A percentile compares a stretch with the other conserved stretches of the same genome.
Conservation (phyloP, 2,113 vertebrate species). For the Salvator merianae region DNA sequence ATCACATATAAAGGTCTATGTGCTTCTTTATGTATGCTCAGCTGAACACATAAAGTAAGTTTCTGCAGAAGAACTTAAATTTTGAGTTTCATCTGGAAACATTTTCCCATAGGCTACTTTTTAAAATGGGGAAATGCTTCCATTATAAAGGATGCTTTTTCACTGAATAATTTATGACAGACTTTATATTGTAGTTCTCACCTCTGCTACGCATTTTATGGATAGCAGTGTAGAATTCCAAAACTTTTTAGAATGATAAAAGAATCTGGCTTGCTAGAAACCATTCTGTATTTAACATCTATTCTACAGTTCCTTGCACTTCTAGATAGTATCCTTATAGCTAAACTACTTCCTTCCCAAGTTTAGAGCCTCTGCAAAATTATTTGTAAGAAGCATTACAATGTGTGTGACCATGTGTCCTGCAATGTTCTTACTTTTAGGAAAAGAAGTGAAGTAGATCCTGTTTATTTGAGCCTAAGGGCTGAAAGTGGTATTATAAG, state of each 20-base stretch:
- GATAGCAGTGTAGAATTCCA: not conserved
- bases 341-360: not conserved
- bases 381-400: not conserved
- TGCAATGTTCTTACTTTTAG: not conserved
- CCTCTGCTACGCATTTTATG: not conserved
- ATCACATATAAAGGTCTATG: not conserved
- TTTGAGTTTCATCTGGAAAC: not conserved
- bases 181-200: not conserved
- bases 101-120: not conserved
- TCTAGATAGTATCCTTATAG: not conserved
- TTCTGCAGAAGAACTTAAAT: not conserved
- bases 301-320: not conserved
- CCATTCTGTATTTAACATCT: not conserved
- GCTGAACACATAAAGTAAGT: too few relatives aligned
- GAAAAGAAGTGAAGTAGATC: not conserved
- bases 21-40: too few relatives aligned
- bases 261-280: not conserved
- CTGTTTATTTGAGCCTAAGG: not conserved
- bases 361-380: not conserved
- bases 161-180: not conserved
- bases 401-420: not conserved
- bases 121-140: not conserved
- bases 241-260: not conserved
- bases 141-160: not conserved
- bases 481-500: conserved; percentile 3